Conservation (phyloP, 2,888 invertebrate genomes). For the Resseliella maxima region DNA sequence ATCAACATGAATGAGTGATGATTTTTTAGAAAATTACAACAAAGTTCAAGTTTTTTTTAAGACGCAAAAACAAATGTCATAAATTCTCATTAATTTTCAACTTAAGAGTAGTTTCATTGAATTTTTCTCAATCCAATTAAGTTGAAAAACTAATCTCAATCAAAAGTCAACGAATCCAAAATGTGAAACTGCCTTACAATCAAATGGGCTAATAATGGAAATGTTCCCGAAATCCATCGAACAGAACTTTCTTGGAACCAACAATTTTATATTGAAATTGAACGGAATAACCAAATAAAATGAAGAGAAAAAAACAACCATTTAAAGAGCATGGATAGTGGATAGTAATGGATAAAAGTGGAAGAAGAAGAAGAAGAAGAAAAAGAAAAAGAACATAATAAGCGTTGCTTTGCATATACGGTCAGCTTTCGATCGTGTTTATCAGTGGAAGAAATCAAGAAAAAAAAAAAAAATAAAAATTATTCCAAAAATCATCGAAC, state of each 20-base stretch:
- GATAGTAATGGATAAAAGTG: too few species aligned
- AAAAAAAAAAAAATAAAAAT: constrained; percentile 56
- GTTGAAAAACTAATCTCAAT: neutral
- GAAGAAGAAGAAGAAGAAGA: neutral
- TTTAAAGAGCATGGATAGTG: neutral
- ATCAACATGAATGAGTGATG: too few species aligned
- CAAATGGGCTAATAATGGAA: neutral
- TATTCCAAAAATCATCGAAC: constrained; percentile 57
- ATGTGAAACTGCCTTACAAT: neutral
- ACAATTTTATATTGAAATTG: neutral
- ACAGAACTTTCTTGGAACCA: constrained; percentile 18
- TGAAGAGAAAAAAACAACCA: neutral
- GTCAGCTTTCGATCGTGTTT: constrained; percentile 53
- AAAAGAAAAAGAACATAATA: neutral
- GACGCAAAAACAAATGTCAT: neutral
- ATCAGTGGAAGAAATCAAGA: constrained; percentile 57
- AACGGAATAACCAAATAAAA: too few species aligned
- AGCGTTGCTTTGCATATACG: constrained; percentile 30
- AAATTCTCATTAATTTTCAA: neutral
- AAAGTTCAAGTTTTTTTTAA: neutral
- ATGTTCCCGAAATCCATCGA: neutral
- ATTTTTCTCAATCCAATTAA: neutral
- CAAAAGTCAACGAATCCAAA: neutral
- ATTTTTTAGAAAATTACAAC: neutral
- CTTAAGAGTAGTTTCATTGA: neutral